Evolutionary conservation across 1,140 invertebrate genomes (phyloP).

Genomic region (Odontomachus brunneus): DNA sequence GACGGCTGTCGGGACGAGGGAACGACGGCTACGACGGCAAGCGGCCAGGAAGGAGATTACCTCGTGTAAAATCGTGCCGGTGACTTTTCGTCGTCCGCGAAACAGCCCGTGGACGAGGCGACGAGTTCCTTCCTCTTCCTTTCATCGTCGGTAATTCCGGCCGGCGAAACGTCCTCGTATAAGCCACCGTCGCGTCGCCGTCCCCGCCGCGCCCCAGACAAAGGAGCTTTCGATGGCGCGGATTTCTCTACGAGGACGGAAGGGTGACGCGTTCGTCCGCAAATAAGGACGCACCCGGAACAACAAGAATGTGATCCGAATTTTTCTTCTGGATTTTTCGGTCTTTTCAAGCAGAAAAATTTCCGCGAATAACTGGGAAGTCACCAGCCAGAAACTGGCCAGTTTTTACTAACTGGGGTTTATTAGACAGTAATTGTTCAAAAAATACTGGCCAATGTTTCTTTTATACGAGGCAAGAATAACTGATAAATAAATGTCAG

Average conservation of each 20-base stretch:
- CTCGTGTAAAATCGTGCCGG: slow-evolving; percentile 64
- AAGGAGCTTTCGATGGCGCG: slow-evolving; percentile 43
- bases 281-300: slow-evolving; percentile 36
- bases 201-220: slow-evolving; percentile 32
- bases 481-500: no score
- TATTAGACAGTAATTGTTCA: no score
- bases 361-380: no score
- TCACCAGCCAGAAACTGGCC: no score
- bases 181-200: slow-evolving; percentile 32
- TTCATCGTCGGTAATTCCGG: slow-evolving; percentile 64
- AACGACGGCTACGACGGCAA: not conserved
- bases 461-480: no score
- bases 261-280: slow-evolving; percentile 30
- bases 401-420: no score
- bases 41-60: slow-evolving; percentile 65
- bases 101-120: slow-evolving; percentile 55
- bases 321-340: not conserved
- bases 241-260: slow-evolving; percentile 44
- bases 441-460: no score
- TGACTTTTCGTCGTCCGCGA: slow-evolving; percentile 70
- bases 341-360: no score
- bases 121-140: slow-evolving; percentile 68
- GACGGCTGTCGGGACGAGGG: not conserved
- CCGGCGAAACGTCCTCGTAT: slow-evolving; percentile 30
- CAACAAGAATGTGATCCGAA: no score